Percentiles rank a stretch among this genome's conserved stretches.
Conservation (phyloP, 2,113 vertebrate species). For the Nibea coibor region DNA sequence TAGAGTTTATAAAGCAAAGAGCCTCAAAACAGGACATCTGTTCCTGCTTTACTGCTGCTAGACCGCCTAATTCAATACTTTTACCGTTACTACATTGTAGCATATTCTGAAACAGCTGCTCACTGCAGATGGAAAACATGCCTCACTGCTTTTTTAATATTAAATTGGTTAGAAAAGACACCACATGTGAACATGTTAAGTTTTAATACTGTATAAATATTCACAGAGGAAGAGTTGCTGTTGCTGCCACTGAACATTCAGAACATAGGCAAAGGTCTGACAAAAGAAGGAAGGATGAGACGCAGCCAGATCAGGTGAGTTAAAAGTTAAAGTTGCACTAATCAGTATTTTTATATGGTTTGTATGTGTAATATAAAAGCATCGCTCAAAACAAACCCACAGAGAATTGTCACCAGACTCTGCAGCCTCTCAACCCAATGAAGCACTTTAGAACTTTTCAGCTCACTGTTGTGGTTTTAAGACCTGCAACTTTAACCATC, state of each 20-base stretch:
- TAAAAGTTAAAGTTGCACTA: not conserved
- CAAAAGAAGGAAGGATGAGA: not conserved
- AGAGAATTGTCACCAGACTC: too few species aligned
- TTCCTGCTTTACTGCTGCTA: conserved; percentile 22
- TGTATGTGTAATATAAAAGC: too few species aligned
- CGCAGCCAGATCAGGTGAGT: not conserved
- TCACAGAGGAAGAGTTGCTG: conserved; percentile 13
- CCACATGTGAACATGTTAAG: conserved; percentile 28
- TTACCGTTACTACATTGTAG: conserved; percentile 13
- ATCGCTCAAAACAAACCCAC: too few species aligned
- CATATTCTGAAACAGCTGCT: conserved; percentile 45
- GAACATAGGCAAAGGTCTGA: not conserved
- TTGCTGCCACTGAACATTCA: not conserved
- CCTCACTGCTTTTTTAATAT: conserved; percentile 36
- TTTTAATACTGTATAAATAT: conserved; percentile 22
- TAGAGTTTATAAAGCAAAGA: conserved; percentile 31
- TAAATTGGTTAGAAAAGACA: conserved; percentile 28
- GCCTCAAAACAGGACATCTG: conserved; percentile 36
- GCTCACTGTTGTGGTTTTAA: too few species aligned
- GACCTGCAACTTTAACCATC: too few species aligned
- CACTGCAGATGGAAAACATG: conserved; percentile 33
- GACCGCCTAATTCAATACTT: conserved; percentile 35
- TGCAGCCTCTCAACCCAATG: too few species aligned
- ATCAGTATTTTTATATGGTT: not conserved
- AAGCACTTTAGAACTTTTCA: too few species aligned